A percentile compares a stretch with the other conserved stretches of the same genome.
These are phyloP conservation scores for Melikaiella ostensackeni DNA, from an alignment of 2,888 invertebrate genomes.

Conservation along the genomic window DNA sequence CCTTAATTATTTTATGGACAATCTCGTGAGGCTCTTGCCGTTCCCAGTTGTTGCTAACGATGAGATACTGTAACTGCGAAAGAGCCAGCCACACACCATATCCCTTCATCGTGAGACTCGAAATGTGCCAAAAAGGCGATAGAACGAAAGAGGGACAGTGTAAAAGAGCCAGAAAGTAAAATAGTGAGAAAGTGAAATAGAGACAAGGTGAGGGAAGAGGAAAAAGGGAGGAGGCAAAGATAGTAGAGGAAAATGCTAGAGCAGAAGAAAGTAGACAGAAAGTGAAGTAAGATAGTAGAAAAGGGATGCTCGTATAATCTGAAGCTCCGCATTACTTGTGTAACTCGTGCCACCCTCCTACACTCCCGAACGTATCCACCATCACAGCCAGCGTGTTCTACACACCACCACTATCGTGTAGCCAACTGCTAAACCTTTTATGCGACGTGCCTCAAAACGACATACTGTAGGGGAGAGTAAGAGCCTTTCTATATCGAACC, in stretches of 20 bases:
- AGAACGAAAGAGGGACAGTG: neutral
- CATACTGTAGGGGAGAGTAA: slow-evolving; percentile 11
- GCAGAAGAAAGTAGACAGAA: slow-evolving; percentile 17
- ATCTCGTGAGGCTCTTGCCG: slow-evolving; percentile 57
- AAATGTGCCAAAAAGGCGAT: slow-evolving; percentile 23
- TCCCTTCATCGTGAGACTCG: neutral
- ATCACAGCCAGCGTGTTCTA: slow-evolving; percentile 31
- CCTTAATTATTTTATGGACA: slow-evolving; percentile 67
- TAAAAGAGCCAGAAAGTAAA: slow-evolving; percentile 2
- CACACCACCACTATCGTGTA: slow-evolving; percentile 17
- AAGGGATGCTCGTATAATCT: slow-evolving; percentile 33
- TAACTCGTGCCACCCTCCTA: slow-evolving; percentile 11
- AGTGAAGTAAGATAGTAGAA: slow-evolving; percentile 2
- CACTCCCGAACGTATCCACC: neutral
- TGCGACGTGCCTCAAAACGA: slow-evolving; percentile 37
- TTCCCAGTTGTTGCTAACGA: slow-evolving; percentile 52
- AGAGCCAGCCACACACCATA: slow-evolving; percentile 36
- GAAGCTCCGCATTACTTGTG: slow-evolving; percentile 30
- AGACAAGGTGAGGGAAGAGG: neutral
- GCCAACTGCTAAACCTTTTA: slow-evolving; percentile 36
- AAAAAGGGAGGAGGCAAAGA: neutral
- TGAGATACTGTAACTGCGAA: slow-evolving; percentile 59
- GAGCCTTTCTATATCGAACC: slow-evolving; percentile 37
- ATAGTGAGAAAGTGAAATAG: neutral
- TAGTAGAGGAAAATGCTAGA: slow-evolving; percentile 1